phyloP scores from a whole-genome alignment of 1,140 invertebrate species.

The Scaptomyza montana region DNA sequence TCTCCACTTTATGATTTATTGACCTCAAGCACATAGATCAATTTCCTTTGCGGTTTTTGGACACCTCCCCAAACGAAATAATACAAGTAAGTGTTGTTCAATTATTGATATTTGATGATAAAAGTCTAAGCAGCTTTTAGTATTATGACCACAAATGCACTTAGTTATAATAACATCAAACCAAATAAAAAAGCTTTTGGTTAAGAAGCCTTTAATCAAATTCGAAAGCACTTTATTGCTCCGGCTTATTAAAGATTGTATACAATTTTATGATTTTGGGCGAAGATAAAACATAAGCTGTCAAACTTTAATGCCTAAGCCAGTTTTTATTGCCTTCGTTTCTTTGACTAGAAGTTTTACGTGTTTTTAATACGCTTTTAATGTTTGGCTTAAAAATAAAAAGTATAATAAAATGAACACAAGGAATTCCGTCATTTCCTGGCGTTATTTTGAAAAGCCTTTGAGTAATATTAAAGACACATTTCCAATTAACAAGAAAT shows the following conservation, averaged over 20 bases:
- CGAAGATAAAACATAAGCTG: neutral
- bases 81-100: conserved; percentile 21
- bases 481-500: conserved; percentile 24
- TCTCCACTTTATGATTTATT: conserved; percentile 11
- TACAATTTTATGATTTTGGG: conserved; percentile 1
- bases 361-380: conserved; percentile 5
- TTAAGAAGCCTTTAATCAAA: neutral
- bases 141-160: neutral
- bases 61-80: neutral
- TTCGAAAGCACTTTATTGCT: conserved; percentile 2
- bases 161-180: neutral
- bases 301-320: conserved; percentile 2
- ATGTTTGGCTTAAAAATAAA: neutral
- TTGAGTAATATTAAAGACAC: conserved; percentile 1
- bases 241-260: conserved; percentile 4
- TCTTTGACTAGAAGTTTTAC: neutral
- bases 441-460: neutral
- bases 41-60: neutral
- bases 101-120: conserved; percentile 18
- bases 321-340: conserved; percentile 15
- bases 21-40: conserved; percentile 28
- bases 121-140: neutral
- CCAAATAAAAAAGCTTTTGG: neutral
- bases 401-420: neutral
- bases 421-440: neutral